phyloP scores from a whole-genome alignment of 2,113 vertebrate genomes.

The Piaya cayana region DNA sequence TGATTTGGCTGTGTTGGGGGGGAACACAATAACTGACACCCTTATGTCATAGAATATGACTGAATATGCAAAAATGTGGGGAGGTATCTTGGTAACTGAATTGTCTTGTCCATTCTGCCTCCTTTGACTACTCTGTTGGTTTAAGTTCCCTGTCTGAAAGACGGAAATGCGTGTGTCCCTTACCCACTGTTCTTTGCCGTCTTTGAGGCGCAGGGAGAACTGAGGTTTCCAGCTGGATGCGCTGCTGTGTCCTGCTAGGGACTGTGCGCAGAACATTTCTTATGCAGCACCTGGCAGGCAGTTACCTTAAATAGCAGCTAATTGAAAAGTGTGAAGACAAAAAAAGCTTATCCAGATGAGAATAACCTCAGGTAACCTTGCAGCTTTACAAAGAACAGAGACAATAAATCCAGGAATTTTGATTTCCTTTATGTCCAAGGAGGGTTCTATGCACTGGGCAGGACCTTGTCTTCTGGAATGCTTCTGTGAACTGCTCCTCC shows the following conservation, averaged over 20 bases:
- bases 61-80: neutral
- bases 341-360: neutral
- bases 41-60: neutral
- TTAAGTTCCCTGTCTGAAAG: neutral
- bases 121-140: neutral
- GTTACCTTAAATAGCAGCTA: neutral
- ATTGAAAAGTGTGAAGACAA: neutral
- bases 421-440: neutral
- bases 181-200: neutral
- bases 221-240: neutral
- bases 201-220: neutral
- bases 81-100: neutral
- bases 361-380: neutral
- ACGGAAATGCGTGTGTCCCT: neutral
- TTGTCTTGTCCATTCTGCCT: neutral
- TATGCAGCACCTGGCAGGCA: neutral
- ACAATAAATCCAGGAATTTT: neutral
- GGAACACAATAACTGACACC: too few relatives aligned
- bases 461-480: neutral
- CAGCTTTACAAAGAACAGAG: neutral
- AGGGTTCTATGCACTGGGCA: neutral
- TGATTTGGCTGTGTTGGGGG: neutral
- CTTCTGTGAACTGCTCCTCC: neutral
- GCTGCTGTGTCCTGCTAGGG: neutral
- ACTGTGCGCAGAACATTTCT: neutral